phyloP scores from a whole-genome alignment of 2,888 invertebrate genomes.

The Morpho achilles region DNA sequence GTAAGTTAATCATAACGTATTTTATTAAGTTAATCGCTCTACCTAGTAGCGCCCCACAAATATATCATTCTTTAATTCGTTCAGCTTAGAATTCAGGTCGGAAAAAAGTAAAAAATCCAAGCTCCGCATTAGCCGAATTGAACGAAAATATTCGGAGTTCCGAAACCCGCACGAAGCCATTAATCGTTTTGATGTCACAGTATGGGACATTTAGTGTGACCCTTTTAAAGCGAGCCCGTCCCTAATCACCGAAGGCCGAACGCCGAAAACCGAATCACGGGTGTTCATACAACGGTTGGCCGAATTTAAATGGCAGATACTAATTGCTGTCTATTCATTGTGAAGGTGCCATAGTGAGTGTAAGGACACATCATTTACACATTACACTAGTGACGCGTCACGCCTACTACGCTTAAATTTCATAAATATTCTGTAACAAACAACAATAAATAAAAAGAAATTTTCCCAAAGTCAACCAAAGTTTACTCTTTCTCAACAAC shows the following conservation, averaged over 20 bases:
- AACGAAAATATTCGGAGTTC: conserved; percentile 65
- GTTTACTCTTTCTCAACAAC: too few relatives aligned
- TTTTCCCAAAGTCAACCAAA: too few relatives aligned
- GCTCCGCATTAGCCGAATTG: conserved; percentile 59
- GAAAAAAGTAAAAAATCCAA: conserved; percentile 52
- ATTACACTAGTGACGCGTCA: neutral
- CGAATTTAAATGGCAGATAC: conserved; percentile 50
- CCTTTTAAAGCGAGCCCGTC: conserved; percentile 71
- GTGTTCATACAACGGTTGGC: conserved; percentile 41
- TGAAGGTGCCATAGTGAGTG: conserved; percentile 25
- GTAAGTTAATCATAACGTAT: neutral
- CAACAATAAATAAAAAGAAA: too few relatives aligned
- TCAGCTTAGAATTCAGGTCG: conserved; percentile 33
- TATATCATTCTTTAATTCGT: conserved; percentile 31
- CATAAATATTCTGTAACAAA: too few relatives aligned
- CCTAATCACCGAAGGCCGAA: conserved; percentile 62
- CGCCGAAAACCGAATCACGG: conserved; percentile 48
- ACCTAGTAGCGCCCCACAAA: conserved; percentile 10
- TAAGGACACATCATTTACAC: conserved; percentile 13
- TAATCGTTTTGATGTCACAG: conserved; percentile 77
- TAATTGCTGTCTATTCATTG: conserved; percentile 43
- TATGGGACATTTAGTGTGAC: conserved; percentile 78
- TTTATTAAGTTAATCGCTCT: conserved; percentile 6
- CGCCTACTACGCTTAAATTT: neutral
- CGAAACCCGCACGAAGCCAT: conserved; percentile 62